Conservation (phyloP, 2,797 vertebrate species). For the Mus spretus region DNA sequence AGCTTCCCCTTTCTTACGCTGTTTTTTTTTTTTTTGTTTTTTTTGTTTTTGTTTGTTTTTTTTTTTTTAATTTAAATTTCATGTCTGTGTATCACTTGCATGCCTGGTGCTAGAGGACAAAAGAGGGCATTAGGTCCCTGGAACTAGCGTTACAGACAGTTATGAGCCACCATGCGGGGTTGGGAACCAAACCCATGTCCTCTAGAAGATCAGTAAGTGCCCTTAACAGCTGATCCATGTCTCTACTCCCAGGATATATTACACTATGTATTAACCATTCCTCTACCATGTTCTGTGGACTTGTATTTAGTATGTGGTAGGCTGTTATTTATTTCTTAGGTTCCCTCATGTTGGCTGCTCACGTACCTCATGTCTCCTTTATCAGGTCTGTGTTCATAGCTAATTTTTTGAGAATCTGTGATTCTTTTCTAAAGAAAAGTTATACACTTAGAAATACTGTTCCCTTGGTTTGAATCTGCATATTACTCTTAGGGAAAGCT, state of each 20-base stretch:
- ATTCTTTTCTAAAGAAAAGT: slow-evolving; percentile 51
- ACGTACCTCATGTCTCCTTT: slow-evolving; percentile 39
- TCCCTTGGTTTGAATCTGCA: background rate
- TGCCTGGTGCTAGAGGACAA: background rate
- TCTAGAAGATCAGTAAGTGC: background rate
- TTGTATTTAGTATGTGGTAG: background rate
- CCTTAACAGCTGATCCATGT: background rate
- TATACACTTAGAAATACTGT: slow-evolving; percentile 39
- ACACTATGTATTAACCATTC: background rate
- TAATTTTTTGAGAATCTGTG: slow-evolving; percentile 45
- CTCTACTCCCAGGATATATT: background rate
- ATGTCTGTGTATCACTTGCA: background rate
- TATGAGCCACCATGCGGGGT: background rate
- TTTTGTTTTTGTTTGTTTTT: background rate
- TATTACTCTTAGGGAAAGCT: slow-evolving; percentile 20
- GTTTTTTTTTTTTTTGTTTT: background rate
- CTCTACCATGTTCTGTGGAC: slow-evolving; percentile 37
- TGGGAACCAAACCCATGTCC: background rate
- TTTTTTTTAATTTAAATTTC: background rate
- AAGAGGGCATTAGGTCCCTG: background rate
- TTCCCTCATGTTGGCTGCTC: slow-evolving; percentile 22
- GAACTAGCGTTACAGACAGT: background rate
- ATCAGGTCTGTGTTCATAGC: background rate
- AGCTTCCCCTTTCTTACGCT: background rate
- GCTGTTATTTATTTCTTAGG: slow-evolving; percentile 53